These are phyloP conservation scores for Sterna hirundo DNA, from an alignment of 2,113 vertebrate genomes.

Conservation along the genomic window DNA sequence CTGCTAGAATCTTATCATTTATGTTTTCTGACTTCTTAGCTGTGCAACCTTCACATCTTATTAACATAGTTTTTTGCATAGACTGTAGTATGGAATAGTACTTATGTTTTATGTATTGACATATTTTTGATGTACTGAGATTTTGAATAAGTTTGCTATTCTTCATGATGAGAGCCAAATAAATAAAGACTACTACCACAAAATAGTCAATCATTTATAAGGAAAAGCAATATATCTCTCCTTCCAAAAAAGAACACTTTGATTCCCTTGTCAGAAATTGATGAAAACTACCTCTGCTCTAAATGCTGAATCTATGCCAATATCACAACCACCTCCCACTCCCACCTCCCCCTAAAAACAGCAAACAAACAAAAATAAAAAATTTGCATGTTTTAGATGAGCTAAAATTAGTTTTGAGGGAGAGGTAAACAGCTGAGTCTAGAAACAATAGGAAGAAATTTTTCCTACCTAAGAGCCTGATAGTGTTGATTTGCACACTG, in stretches of 20 bases:
- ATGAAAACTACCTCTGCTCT: slow-evolving; percentile 60
- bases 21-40: slow-evolving; percentile 61
- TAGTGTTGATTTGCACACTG: neutral
- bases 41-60: slow-evolving; percentile 57
- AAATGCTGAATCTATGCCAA: slow-evolving; percentile 62
- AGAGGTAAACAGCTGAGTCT: slow-evolving; percentile 11
- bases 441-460: slow-evolving; percentile 17
- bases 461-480: neutral
- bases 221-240: slow-evolving; percentile 60
- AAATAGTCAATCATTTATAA: slow-evolving; percentile 69
- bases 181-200: slow-evolving; percentile 71
- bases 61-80: slow-evolving; percentile 59
- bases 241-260: slow-evolving; percentile 65
- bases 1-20: slow-evolving; percentile 59
- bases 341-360: slow-evolving; percentile 5
- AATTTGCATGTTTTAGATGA: neutral
- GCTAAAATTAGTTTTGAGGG: slow-evolving; percentile 39
- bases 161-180: slow-evolving; percentile 68
- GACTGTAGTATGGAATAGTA: slow-evolving; percentile 50
- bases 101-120: slow-evolving; percentile 71
- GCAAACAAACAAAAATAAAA: slow-evolving; percentile 35
- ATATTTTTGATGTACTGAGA: slow-evolving; percentile 70
- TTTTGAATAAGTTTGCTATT: slow-evolving; percentile 65
- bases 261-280: slow-evolving; percentile 69
- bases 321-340: slow-evolving; percentile 8